Evolutionary conservation across 2,888 invertebrate genomes (phyloP).

Genomic region (Conchocele bisecta): DNA sequence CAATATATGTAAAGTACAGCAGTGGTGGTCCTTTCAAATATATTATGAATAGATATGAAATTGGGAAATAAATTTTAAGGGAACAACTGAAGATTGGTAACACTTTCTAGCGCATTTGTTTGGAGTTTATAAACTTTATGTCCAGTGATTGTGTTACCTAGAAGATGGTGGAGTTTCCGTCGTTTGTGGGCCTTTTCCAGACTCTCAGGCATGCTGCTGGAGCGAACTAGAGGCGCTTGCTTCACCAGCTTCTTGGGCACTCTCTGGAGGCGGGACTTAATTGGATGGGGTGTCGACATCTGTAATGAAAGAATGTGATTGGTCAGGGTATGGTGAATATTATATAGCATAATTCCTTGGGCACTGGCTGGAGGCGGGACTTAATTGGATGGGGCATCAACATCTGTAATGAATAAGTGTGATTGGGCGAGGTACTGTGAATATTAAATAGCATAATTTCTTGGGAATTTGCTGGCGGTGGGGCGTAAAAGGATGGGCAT

Average conservation of each 20-base stretch:
- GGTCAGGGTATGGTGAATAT: no score
- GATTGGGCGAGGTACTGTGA: no score
- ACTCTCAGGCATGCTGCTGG: constrained; percentile 82
- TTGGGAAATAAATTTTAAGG: not conserved
- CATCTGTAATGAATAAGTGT: constrained; percentile 65
- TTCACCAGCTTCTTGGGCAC: constrained; percentile 56
- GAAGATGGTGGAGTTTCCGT: constrained; percentile 66
- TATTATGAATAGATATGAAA: no score
- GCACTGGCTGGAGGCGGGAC: constrained; percentile 62
- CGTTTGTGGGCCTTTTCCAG: constrained; percentile 76
- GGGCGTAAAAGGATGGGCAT: constrained; percentile 80
- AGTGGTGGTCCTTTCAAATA: no score
- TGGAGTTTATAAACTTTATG: no score
- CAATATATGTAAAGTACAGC: no score
- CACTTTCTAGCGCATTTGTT: not conserved
- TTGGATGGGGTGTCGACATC: constrained; percentile 81
- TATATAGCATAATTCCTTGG: no score
- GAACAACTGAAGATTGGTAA: not conserved
- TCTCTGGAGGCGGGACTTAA: constrained; percentile 71
- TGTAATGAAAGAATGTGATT: constrained; percentile 37
- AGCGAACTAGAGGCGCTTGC: constrained; percentile 63
- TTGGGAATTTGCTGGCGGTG: constrained; percentile 63
- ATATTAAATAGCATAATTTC: no score
- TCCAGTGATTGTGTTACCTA: no score
- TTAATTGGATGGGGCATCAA: constrained; percentile 81